A percentile compares a stretch with the other conserved stretches of the same genome.
phyloP scores from a whole-genome alignment of 1,140 invertebrate genomes.

The Kradibia gibbosae region DNA sequence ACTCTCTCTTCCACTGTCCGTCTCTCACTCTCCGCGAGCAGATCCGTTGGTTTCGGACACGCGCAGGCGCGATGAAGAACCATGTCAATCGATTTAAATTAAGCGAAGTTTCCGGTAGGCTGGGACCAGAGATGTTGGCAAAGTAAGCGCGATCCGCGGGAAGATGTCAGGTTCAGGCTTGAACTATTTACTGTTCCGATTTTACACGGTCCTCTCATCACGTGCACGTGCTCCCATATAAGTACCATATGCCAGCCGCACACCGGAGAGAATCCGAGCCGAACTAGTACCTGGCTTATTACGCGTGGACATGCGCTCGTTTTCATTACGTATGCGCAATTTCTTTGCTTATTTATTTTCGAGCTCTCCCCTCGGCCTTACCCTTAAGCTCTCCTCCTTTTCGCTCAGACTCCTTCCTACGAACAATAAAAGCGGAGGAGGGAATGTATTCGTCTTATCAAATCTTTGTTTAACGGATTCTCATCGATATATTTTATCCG shows the following conservation, averaged over 20 bases:
- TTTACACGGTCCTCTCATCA: slow-evolving; percentile 34
- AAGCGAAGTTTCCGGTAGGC: slow-evolving; percentile 48
- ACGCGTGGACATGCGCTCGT: neutral
- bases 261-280: slow-evolving; percentile 58
- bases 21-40: neutral
- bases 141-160: slow-evolving; percentile 54
- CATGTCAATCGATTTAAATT: slow-evolving; percentile 52
- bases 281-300: slow-evolving; percentile 49
- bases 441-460: neutral
- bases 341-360: neutral
- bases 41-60: neutral
- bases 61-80: neutral
- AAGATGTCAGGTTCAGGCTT: slow-evolving; percentile 66
- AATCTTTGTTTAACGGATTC: slow-evolving; percentile 13
- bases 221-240: slow-evolving; percentile 39
- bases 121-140: slow-evolving; percentile 40
- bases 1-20: neutral
- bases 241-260: slow-evolving; percentile 60
- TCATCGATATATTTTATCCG: neutral
- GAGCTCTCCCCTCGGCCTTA: too few relatives aligned
- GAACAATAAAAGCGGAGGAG: too few relatives aligned
- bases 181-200: slow-evolving; percentile 48
- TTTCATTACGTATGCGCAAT: slow-evolving; percentile 27
- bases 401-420: neutral
- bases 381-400: too few relatives aligned